phyloP scores from a whole-genome alignment of 2,113 vertebrate species.

The Donacobius atricapilla region DNA sequence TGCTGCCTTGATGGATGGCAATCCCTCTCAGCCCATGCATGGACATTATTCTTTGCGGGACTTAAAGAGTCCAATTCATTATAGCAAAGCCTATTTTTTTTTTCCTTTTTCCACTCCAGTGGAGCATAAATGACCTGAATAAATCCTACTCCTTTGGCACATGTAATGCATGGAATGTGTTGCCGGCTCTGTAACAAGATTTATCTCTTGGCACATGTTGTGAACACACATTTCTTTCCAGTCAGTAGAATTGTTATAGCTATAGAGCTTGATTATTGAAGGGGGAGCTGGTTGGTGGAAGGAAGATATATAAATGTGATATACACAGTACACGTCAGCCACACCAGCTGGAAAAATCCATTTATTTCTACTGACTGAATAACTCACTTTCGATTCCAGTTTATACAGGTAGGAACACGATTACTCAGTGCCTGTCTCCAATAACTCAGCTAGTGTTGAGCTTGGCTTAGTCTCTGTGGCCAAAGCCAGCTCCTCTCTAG shows the following conservation, averaged over 20 bases:
- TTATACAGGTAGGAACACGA: constrained; percentile 52
- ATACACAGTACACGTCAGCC: constrained; percentile 29
- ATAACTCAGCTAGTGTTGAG: not conserved
- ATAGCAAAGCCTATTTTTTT: constrained; percentile 27
- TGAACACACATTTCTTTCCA: constrained; percentile 64
- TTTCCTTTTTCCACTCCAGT: constrained; percentile 42
- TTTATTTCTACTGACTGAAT: constrained; percentile 61
- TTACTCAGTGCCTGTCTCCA: constrained; percentile 12
- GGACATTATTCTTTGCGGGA: constrained; percentile 3
- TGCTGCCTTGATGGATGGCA: not conserved
- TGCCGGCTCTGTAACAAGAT: constrained; percentile 43
- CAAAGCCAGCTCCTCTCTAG: not conserved
- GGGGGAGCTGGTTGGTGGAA: constrained; percentile 22
- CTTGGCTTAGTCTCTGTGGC: not conserved
- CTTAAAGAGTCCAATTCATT: constrained; percentile 19
- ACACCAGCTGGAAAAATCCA: constrained; percentile 58
- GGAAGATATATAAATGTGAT: constrained; percentile 55
- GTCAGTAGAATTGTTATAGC: constrained; percentile 57
- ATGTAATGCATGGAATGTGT: constrained; percentile 54
- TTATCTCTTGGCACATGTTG: constrained; percentile 54
- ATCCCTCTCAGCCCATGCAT: not conserved
- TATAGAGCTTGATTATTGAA: constrained; percentile 60
- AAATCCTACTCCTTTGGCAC: constrained; percentile 61
- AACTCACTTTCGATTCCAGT: constrained; percentile 48
- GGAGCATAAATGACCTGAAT: constrained; percentile 64